Evolutionary conservation across 2,113 vertebrate genomes (phyloP).

Genomic region (Chaenocephalus aceratus): DNA sequence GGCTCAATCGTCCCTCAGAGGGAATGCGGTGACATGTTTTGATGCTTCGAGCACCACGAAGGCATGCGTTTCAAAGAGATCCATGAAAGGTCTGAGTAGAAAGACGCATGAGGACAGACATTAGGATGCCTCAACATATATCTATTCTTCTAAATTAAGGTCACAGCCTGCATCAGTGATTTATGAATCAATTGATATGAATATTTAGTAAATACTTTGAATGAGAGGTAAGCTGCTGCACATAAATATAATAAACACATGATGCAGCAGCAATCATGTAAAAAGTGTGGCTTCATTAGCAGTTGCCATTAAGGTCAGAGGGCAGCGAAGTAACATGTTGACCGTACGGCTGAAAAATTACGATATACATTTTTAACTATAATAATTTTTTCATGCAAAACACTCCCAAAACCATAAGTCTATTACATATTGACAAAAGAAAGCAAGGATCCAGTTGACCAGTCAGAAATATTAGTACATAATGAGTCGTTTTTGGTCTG

Average conservation of each 20-base stretch:
- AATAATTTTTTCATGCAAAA: not conserved
- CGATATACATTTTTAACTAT: too few species aligned
- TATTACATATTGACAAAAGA: not conserved
- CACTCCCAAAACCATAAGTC: too few species aligned
- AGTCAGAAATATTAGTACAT: not conserved
- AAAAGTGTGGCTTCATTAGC: conserved; percentile 16
- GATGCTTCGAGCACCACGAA: conserved; percentile 37
- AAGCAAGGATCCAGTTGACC: not conserved
- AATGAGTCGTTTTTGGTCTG: not conserved
- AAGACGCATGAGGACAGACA: conserved; percentile 25
- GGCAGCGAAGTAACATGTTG: not conserved
- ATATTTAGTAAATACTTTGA: conserved; percentile 20
- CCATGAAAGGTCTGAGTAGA: conserved; percentile 43
- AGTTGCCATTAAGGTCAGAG: conserved; percentile 20
- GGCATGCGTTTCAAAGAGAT: conserved; percentile 48
- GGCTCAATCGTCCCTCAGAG: conserved; percentile 35
- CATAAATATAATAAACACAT: conserved; percentile 22
- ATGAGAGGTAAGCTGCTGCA: not conserved
- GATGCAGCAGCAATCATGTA: conserved; percentile 22
- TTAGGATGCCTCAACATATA: conserved; percentile 38
- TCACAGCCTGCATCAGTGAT: conserved; percentile 32
- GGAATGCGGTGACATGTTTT: conserved; percentile 44
- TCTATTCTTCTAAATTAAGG: conserved; percentile 46
- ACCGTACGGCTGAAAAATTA: not conserved
- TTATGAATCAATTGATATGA: conserved; percentile 37